Evolutionary conservation across 2,797 vertebrate genomes (phyloP).

Genomic region (Hephaestus fuliginosus): DNA sequence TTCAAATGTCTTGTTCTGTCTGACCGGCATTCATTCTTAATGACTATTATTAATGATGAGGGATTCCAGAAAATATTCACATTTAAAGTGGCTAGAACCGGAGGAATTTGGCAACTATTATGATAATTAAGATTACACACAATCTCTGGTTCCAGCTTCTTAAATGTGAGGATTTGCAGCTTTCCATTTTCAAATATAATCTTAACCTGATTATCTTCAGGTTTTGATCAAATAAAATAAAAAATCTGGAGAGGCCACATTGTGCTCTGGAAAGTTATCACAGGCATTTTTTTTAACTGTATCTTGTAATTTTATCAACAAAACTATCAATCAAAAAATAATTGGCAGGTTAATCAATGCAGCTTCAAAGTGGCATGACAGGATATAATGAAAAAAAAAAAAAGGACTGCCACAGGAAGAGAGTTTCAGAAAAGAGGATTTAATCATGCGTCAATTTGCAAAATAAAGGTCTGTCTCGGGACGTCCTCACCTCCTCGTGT

Average conservation of each 20-base stretch:
- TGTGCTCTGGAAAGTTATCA: not conserved
- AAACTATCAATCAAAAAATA: not conserved
- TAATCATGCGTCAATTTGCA: constrained; percentile 18
- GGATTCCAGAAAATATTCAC: not conserved
- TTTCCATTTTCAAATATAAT: not conserved
- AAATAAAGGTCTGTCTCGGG: constrained; percentile 54
- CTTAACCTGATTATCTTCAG: not conserved
- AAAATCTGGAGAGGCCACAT: not conserved
- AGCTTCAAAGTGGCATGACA: constrained; percentile 6
- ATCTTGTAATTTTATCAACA: constrained; percentile 25
- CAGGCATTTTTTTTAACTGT: not conserved
- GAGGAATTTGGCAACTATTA: not conserved
- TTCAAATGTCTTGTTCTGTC: not conserved
- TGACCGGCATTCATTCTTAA: not conserved
- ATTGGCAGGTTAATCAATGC: constrained; percentile 2
- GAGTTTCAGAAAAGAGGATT: constrained; percentile 9
- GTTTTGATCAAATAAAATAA: not conserved
- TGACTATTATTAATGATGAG: not conserved
- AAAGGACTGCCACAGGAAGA: not conserved
- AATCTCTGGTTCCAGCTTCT: not conserved
- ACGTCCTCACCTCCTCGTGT: constrained; percentile 38
- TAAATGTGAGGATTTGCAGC: not conserved
- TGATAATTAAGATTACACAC: not conserved
- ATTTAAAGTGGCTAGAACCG: not conserved
- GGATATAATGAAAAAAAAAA: constrained; percentile 23